A percentile compares a stretch with the other conserved stretches of the same genome.
phyloP scores from a whole-genome alignment of 2,797 vertebrate genomes.

The Pelochelys cantorii region DNA sequence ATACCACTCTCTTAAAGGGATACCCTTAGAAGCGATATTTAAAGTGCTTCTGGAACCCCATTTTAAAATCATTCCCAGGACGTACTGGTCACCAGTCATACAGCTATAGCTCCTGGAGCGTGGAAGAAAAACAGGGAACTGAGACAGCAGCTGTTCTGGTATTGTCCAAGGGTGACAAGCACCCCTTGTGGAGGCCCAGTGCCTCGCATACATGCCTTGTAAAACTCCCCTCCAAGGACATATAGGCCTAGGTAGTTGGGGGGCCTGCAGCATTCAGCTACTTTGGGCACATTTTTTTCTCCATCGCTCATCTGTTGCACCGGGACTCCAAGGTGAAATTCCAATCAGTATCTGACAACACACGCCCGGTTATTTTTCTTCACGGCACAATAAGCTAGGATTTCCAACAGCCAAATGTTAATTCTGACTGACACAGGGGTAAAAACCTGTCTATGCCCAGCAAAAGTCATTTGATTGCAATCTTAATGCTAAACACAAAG shows the following conservation, averaged over 20 bases:
- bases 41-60: slow-evolving; percentile 48
- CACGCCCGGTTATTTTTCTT: background rate
- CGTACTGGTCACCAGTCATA: background rate
- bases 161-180: slow-evolving; percentile 45
- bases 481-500: background rate
- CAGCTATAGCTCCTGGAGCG: background rate
- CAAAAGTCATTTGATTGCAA: slow-evolving; percentile 19
- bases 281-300: background rate
- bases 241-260: background rate
- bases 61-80: slow-evolving; percentile 23
- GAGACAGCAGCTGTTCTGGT: slow-evolving; percentile 34
- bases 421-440: background rate
- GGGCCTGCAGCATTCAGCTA: background rate
- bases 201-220: too few relatives aligned
- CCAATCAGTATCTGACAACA: background rate
- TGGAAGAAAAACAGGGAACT: background rate
- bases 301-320: background rate
- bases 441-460: background rate
- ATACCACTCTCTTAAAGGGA: background rate
- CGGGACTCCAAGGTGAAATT: background rate
- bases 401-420: background rate
- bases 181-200: background rate
- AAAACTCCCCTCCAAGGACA: background rate
- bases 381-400: background rate
- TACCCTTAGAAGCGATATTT: slow-evolving; percentile 16